Base-by-base conservation (phyloP, 2,797 vertebrate species). In the Anolis apletophallus region DNA sequence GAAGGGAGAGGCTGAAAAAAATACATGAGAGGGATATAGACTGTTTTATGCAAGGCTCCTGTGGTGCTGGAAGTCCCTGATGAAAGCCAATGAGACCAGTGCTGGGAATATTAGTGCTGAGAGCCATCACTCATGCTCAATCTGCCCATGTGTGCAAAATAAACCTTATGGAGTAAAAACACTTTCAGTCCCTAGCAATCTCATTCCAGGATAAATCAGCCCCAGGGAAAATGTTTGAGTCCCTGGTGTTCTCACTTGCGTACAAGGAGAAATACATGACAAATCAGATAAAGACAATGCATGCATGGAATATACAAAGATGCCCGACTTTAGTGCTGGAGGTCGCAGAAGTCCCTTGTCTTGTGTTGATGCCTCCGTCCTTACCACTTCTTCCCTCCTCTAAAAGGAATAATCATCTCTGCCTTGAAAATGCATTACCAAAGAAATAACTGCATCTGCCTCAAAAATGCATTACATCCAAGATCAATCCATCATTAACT, bases 401-500 rank as follows among this genome's bases (percentile, higher is more conserved):
- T 86, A 71, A 85, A 3, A 54, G 81, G 86, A n/a, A 86, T 84
- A 86, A 89, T 67, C 89, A 57, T 84, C 83, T 69, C 74, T 74
- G 46, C 54, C 86, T 57, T 83, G 74, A 94, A 90, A 89, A 87
- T 1, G 34, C 34, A 50, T 77, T 79, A 12, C 46, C 46, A 83
- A 3, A 54, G 81, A 87, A n/a, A 86, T 84, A 85, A 89, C 71
- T 89, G 50, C 83, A 80, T 69, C 74, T 74, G 46, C 50, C 86
- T 57, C 82, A 72, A 94, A 90, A 89, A 87, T 1, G n/a, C 34
- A 50, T 77, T 64, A 59, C 34, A 69, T 55, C 90, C 88, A 91
- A 72, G 90, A 92, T 92, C 88, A 89, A 81, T 61, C 36, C 55
- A 87, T 26, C 75, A 78, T 59, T 83, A 71, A 85, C 88, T 85